Base-by-base conservation (phyloP, 2,888 invertebrate species). In the Platerodrilus igneus region DNA sequence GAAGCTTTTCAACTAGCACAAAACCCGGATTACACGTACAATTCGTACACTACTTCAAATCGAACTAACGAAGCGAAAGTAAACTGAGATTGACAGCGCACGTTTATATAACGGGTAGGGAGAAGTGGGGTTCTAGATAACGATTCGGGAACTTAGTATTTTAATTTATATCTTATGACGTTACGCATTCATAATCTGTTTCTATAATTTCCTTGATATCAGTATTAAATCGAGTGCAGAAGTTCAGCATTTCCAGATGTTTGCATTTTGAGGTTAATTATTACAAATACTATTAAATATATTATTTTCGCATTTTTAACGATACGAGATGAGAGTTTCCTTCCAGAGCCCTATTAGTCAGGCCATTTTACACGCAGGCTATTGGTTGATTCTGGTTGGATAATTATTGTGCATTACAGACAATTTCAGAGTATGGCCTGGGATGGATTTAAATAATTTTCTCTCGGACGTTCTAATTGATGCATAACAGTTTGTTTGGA, bases 311-410 rank as follows among this genome's bases (percentile, higher is more conserved):
- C 5, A 3, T 9, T 21, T 21, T 21, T 2, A 21, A 21, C 4
- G 4, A 21, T n/a, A n/a, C n/a, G n/a, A n/a, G n/a, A n/a, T n/a
- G n/a, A n/a, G n/a, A n/a, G n/a, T n/a, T n/a, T n/a, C n/a, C n/a
- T n/a, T 39, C 41, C 43, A 46, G 48, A 51, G 46, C 41, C 41
- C 43, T 50, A 41, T 34, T 41, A 50, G 56, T 58, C 58, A 58
- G 53, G 46, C 58, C 57, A 58, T 57, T 53, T 53, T 57, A 43
- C 53, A 44, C 28, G 40, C 37, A 26, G 27, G 21, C 29, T 38
- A 58, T 58, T 56, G 58, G 58, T 23, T 26, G 32, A 19, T 33
- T 31, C 10, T 11, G 10, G 6, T 28, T 19, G 22, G 15, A n/a
- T n/a, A n/a, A n/a, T n/a, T n/a, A n/a, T n/a, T n/a, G n/a, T n/a